Conservation (phyloP, 2,113 vertebrate genomes). For the Sminthopsis crassicaudata region DNA sequence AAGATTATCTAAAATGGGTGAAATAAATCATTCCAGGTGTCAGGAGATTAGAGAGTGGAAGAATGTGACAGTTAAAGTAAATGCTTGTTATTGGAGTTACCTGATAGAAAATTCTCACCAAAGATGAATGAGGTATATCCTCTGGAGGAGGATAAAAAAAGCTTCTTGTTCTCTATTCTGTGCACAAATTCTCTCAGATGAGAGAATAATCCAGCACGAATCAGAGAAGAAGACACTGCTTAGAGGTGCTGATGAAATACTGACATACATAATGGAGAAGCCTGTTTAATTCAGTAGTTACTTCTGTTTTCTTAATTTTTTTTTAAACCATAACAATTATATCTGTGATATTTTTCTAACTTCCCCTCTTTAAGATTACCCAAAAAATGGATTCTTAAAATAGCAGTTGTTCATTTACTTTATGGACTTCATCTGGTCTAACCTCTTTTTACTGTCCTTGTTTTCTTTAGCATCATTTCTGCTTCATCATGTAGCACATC, state of each 20-base stretch:
- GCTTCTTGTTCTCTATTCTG: not conserved
- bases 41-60: not conserved
- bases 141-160: not conserved
- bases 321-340: not conserved
- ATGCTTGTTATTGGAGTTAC: not conserved
- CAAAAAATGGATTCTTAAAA: not conserved
- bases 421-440: not conserved
- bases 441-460: not conserved
- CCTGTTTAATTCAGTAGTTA: not conserved
- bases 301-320: not conserved
- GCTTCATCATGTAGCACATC: not conserved
- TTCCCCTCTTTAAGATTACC: not conserved
- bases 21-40: not conserved
- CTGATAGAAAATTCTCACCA: not conserved
- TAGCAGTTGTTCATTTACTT: not conserved
- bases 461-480: not conserved
- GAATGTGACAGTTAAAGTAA: not conserved
- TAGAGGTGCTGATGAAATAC: not conserved
- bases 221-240: not conserved
- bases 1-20: not conserved
- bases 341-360: not conserved
- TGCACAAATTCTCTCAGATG: not conserved
- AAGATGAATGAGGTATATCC: not conserved
- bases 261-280: too few relatives aligned
- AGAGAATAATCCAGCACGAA: not conserved